Percentiles rank a stretch among this genome's conserved stretches.
These are phyloP conservation scores for Macquaria australasica DNA, from an alignment of 2,113 vertebrate species.

Conservation along the genomic window DNA sequence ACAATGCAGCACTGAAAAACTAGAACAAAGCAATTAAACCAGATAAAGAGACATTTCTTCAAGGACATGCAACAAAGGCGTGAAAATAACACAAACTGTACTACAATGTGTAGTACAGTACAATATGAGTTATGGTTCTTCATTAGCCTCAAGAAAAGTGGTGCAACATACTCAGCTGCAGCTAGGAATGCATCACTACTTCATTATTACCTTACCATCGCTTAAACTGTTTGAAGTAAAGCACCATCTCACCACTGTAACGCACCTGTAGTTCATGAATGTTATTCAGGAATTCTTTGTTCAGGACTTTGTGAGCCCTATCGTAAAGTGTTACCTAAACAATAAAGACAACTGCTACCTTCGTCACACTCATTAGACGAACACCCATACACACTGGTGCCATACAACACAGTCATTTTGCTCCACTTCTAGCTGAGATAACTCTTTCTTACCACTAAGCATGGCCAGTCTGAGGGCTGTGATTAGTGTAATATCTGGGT, in stretches of 20 bases:
- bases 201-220: no score
- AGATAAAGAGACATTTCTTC: not conserved
- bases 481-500: not conserved
- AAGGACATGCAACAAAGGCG: not conserved
- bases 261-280: not conserved
- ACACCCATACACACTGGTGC: no score
- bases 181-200: not conserved
- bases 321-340: not conserved
- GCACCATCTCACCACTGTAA: not conserved
- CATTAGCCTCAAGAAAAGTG: not conserved
- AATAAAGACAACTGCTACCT: not conserved
- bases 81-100: not conserved
- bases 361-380: no score
- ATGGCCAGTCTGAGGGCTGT: not conserved
- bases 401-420: not conserved
- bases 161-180: not conserved
- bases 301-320: not conserved
- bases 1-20: slow-evolving; percentile 4
- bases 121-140: not conserved
- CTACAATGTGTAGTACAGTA: not conserved
- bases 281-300: not conserved
- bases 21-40: slow-evolving; percentile 26
- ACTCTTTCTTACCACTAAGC: not conserved
- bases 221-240: not conserved
- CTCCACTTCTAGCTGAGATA: no score